These are phyloP conservation scores for Sylvietta virens DNA, from an alignment of 2,113 vertebrate genomes.

Conservation along the genomic window DNA sequence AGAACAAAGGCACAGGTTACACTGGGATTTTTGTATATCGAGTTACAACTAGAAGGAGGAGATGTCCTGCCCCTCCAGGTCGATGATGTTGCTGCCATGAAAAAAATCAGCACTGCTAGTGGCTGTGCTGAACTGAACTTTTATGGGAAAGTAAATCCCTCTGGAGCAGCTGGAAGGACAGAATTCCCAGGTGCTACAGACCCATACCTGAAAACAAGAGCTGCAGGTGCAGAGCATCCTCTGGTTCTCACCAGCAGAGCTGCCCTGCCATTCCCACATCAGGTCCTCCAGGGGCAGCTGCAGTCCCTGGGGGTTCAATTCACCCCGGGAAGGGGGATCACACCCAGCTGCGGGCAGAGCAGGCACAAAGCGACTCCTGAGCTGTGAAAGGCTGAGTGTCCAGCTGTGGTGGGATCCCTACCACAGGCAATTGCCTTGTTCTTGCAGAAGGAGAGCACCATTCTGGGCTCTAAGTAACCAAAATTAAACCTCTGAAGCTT, in stretches of 20 bases:
- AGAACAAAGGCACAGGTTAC: not conserved
- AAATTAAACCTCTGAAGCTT: not conserved
- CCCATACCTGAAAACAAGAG: not conserved
- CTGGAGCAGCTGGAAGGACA: not conserved
- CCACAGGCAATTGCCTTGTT: not conserved
- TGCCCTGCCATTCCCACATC: not conserved
- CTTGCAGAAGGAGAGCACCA: not conserved
- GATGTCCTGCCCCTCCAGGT: not conserved
- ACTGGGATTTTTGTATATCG: not conserved
- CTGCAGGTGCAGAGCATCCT: not conserved
- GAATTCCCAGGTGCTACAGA: not conserved
- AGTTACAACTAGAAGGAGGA: not conserved
- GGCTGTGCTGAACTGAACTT: not conserved
- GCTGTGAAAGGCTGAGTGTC: not conserved
- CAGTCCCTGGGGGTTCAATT: not conserved
- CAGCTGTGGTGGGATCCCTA: not conserved
- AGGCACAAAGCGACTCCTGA: not conserved
- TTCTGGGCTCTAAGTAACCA: not conserved
- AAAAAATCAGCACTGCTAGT: not conserved
- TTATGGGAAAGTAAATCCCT: not conserved
- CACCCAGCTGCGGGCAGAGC: not conserved
- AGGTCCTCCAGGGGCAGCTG: not conserved
- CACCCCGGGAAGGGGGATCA: accelerated
- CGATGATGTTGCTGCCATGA: not conserved
- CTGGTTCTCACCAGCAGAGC: not conserved